phyloP scores from a whole-genome alignment of 2,797 vertebrate genomes.

The Gymnoscopelus microlampas region DNA sequence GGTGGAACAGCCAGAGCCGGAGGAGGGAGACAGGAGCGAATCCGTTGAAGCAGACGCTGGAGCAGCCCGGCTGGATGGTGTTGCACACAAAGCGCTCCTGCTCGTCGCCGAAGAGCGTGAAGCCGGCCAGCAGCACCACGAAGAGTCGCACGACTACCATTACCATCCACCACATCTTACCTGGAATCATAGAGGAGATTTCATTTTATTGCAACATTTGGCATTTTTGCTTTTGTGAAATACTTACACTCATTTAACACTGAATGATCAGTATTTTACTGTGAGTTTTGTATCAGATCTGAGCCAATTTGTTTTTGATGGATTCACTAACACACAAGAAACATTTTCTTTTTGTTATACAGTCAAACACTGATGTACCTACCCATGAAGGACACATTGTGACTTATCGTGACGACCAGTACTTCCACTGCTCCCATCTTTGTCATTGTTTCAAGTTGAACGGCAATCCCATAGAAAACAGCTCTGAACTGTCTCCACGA shows the following conservation, averaged over 20 bases:
- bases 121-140: constrained; percentile 84
- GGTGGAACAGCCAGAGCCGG: constrained; percentile 90
- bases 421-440: constrained; percentile 74
- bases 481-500: neutral
- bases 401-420: constrained; percentile 83
- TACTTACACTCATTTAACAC: too few relatives aligned
- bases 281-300: too few relatives aligned
- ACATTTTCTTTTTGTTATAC: too few relatives aligned
- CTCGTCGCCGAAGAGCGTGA: constrained; percentile 89
- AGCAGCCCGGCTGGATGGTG: constrained; percentile 92
- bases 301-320: too few relatives aligned
- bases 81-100: constrained; percentile 92
- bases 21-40: constrained; percentile 89
- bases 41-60: constrained; percentile 89
- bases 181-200: constrained; percentile 64
- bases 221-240: neutral
- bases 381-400: constrained; percentile 87
- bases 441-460: constrained; percentile 61
- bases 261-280: too few relatives aligned
- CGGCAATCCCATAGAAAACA: neutral
- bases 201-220: neutral
- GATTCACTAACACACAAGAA: too few relatives aligned
- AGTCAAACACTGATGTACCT: constrained; percentile 52
- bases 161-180: constrained; percentile 89
- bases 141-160: constrained; percentile 79